Conservation (phyloP, 1,140 invertebrate genomes). For the Panagrolaimus sp. region DNA sequence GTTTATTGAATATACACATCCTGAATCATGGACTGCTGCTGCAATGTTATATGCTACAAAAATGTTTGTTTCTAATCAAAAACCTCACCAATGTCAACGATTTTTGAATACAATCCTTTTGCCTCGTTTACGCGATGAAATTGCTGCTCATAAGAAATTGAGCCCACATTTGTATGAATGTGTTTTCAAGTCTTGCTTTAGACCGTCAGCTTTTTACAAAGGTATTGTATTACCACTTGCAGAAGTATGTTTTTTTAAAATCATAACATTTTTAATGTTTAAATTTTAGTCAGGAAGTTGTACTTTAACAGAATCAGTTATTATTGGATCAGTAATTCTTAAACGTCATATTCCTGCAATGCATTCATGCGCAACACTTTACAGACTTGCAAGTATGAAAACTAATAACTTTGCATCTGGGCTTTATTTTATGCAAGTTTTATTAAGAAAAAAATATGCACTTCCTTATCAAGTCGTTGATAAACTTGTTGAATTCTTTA, state of each 20-base stretch:
- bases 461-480: constrained; percentile 7
- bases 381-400: neutral
- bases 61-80: constrained; percentile 89
- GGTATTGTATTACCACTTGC: constrained; percentile 84
- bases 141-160: constrained; percentile 84
- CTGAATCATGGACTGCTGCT: constrained; percentile 72
- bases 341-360: neutral
- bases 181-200: constrained; percentile 83
- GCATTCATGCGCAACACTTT: constrained; percentile 1
- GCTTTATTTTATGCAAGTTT: constrained; percentile 7
- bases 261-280: neutral
- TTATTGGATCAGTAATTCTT: constrained; percentile 1
- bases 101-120: constrained; percentile 74
- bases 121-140: constrained; percentile 86
- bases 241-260: constrained; percentile 63
- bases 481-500: constrained; percentile 8
- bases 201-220: constrained; percentile 98
- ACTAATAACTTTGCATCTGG: neutral
- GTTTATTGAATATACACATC: constrained; percentile 59
- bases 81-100: constrained; percentile 76
- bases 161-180: constrained; percentile 96
- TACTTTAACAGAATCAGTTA: neutral
- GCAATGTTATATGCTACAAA: constrained; percentile 88
- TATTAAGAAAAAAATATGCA: constrained; percentile 1
- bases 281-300: neutral